Evolutionary conservation across 2,113 vertebrate species (phyloP).

Genomic region (Osmerus mordax): DNA sequence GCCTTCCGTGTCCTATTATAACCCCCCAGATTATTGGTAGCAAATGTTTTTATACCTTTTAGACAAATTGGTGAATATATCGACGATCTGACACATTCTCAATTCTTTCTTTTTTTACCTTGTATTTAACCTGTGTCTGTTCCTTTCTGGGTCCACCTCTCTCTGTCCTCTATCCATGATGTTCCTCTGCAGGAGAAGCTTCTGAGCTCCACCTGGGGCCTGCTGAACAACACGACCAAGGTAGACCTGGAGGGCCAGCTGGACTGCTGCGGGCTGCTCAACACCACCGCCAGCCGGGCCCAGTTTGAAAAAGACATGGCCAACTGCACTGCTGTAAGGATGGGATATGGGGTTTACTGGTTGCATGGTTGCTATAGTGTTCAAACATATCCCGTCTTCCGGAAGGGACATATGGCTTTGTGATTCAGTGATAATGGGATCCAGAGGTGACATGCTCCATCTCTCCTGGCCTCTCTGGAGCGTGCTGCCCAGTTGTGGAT

Average conservation of each 20-base stretch:
- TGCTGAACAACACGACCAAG: conserved; percentile 71
- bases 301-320: conserved; percentile 56
- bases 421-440: no score
- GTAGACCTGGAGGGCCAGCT: conserved; percentile 75
- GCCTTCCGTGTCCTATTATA: no score
- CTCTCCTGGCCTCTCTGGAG: no score
- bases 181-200: conserved; percentile 71
- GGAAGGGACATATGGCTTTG: no score
- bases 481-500: no score
- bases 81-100: background rate
- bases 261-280: conserved; percentile 86
- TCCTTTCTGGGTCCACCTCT: background rate
- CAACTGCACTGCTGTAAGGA: conserved; percentile 73
- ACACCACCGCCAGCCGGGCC: conserved; percentile 42
- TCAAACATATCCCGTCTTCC: no score
- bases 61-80: background rate
- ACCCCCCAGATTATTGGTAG: no score
- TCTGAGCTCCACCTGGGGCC: conserved; percentile 76
- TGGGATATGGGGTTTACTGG: no score
- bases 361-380: no score
- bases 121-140: background rate
- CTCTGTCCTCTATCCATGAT: background rate
- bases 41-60: background rate
- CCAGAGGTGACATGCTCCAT: no score
- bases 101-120: background rate